Evolutionary conservation across 2,797 vertebrate genomes (phyloP).

Genomic region (Sebastes taczanowskii): DNA sequence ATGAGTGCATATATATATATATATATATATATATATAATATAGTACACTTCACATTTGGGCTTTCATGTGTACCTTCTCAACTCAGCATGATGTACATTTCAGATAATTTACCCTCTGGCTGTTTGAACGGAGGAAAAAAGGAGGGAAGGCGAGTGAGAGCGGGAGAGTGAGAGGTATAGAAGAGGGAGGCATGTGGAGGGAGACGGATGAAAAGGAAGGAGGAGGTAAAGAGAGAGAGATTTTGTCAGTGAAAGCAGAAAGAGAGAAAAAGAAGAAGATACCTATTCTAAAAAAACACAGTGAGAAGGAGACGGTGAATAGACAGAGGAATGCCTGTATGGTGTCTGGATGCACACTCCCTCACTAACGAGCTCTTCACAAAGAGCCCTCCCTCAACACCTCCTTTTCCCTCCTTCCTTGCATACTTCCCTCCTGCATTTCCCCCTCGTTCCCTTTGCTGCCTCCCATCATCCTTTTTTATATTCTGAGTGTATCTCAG

Average conservation of each 20-base stretch:
- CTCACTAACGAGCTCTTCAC: constrained; percentile 55
- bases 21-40: neutral
- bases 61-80: neutral
- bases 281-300: constrained; percentile 2
- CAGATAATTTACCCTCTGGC: neutral
- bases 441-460: neutral
- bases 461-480: neutral
- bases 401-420: constrained; percentile 14
- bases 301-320: neutral
- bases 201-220: neutral
- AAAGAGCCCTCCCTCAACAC: constrained; percentile 17
- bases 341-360: constrained; percentile 35
- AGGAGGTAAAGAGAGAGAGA: constrained; percentile 1
- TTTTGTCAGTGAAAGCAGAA: constrained; percentile 6
- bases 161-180: neutral
- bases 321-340: constrained; percentile 32
- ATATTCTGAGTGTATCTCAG: neutral
- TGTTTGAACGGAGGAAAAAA: neutral
- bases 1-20: neutral
- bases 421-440: neutral
- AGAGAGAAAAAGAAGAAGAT: neutral
- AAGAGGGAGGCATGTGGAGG: neutral
- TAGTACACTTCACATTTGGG: neutral
- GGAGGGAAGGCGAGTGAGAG: neutral
- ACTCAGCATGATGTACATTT: neutral